phyloP scores from a whole-genome alignment of 2,888 invertebrate genomes.

The Monoplex corrugatus region DNA sequence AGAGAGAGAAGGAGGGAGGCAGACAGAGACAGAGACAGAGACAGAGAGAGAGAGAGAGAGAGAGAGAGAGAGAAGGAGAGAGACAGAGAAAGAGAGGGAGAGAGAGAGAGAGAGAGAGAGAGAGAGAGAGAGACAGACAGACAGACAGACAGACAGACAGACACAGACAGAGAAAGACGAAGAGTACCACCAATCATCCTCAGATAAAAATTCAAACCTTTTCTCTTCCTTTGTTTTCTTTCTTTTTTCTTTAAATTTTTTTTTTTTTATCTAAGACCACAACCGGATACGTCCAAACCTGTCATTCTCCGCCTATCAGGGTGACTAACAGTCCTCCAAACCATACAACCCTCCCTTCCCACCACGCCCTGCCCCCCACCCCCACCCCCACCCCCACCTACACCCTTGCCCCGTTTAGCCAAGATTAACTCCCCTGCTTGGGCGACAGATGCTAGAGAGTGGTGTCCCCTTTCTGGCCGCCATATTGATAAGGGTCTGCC shows the following conservation, averaged over 20 bases:
- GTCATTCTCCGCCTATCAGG: no score
- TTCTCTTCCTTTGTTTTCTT: no score
- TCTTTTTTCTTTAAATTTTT: no score
- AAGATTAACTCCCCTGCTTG: slow-evolving; percentile 38
- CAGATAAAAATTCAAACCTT: no score
- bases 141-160: slow-evolving; percentile 5
- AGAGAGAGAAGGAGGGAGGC: no score
- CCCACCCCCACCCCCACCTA: not conserved
- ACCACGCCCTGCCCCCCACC: not conserved
- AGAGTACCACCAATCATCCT: no score
- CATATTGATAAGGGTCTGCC: slow-evolving; percentile 18
- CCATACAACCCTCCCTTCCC: not conserved
- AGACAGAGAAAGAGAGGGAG: slow-evolving; percentile 16
- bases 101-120: not conserved
- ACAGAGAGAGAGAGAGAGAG: not conserved
- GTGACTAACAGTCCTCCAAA: no score
- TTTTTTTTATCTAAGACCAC: no score
- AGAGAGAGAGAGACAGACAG: not conserved
- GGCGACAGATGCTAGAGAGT: slow-evolving; percentile 40
- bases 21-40: not conserved
- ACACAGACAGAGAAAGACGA: no score
- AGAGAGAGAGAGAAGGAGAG: not conserved
- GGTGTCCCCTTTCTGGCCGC: slow-evolving; percentile 39
- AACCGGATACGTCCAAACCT: no score
- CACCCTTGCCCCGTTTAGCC: slow-evolving; percentile 16